These are phyloP conservation scores for Labeo rohita DNA, from an alignment of 2,113 vertebrate genomes.

Conservation along the genomic window DNA sequence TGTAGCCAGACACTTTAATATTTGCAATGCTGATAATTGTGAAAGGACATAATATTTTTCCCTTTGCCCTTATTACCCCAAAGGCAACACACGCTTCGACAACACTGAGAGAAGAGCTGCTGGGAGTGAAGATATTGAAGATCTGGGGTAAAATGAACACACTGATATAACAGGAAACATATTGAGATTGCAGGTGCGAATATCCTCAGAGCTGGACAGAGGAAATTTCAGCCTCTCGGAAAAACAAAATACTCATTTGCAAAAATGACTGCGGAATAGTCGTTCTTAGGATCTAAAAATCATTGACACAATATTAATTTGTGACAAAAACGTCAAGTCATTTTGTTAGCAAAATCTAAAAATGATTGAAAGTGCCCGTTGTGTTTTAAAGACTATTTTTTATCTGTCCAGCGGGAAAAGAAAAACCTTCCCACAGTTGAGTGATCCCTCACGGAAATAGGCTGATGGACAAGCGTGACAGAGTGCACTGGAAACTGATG, in stretches of 20 bases:
- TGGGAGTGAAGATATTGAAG: constrained; percentile 76
- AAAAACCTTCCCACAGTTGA: background rate
- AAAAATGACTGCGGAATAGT: background rate
- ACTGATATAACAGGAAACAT: constrained; percentile 23
- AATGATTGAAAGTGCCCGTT: background rate
- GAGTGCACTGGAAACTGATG: constrained; percentile 25
- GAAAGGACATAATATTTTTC: constrained; percentile 94
- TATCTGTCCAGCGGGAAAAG: background rate
- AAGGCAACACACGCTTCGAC: constrained; percentile 87
- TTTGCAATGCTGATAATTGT: constrained; percentile 98
- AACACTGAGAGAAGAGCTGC: constrained; percentile 63
- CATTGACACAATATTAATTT: background rate
- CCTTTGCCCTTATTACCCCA: constrained; percentile 88
- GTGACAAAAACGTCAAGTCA: background rate
- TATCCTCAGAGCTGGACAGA: constrained; percentile 15
- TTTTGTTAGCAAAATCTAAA: background rate
- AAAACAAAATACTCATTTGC: background rate
- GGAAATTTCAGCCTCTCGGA: background rate
- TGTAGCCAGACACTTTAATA: constrained; percentile 99
- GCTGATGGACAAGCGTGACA: constrained; percentile 48
- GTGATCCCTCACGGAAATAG: constrained; percentile 1
- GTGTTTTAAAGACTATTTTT: background rate
- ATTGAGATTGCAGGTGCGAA: constrained; percentile 45
- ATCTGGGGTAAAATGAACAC: constrained; percentile 80
- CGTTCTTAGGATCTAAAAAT: background rate